Conservation (phyloP, 1,140 invertebrate species). For the Pseudomyrmex sp. region DNA sequence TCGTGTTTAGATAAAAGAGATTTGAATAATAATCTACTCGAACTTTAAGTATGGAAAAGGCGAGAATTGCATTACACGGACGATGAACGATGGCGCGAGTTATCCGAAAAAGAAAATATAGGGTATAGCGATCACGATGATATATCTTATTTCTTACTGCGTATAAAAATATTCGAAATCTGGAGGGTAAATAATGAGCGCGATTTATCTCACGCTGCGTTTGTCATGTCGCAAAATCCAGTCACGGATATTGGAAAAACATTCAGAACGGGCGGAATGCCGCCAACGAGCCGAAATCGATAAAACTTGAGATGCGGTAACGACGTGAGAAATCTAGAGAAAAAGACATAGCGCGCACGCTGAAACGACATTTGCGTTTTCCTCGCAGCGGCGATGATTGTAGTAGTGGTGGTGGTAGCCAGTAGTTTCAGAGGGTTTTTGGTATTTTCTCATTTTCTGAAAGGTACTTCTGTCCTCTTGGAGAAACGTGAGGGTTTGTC, state of each 20-base stretch:
- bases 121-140: neutral
- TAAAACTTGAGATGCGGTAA: constrained; percentile 58
- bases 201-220: constrained; percentile 53
- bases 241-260: constrained; percentile 62
- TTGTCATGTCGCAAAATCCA: constrained; percentile 59
- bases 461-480: constrained; percentile 65
- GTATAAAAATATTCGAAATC: constrained; percentile 42
- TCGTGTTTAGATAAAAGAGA: neutral
- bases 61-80: constrained; percentile 2
- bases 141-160: constrained; percentile 41
- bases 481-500: constrained; percentile 56
- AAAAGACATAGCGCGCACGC: constrained; percentile 10
- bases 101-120: neutral
- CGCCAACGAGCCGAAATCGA: constrained; percentile 44
- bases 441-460: constrained; percentile 45
- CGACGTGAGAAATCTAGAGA: constrained; percentile 57
- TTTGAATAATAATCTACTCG: constrained; percentile 20
- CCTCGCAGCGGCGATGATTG: too few relatives aligned
- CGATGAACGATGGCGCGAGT: neutral
- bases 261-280: constrained; percentile 43
- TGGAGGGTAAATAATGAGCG: constrained; percentile 48
- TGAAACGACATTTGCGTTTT: constrained; percentile 38
- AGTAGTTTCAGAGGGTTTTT: constrained; percentile 36
- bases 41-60: neutral
- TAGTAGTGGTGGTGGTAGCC: neutral